A percentile compares a stretch with the other conserved stretches of the same genome.
Conservation (phyloP, 2,113 vertebrate species). For the Neoarius graeffei region DNA sequence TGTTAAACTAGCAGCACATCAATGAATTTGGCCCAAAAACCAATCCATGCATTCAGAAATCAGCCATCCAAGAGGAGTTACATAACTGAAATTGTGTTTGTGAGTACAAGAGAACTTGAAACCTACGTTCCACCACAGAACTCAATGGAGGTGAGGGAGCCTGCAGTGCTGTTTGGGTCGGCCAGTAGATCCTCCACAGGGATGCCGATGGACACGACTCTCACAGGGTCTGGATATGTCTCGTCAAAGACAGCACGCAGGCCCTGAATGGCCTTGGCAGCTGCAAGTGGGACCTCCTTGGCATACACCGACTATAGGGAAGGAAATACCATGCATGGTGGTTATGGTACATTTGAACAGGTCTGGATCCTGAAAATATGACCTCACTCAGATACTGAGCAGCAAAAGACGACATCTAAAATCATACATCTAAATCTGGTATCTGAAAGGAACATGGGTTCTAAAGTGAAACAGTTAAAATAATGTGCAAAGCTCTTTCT, state of each 20-base stretch:
- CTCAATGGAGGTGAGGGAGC: conserved; percentile 88
- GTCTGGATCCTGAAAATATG: no score
- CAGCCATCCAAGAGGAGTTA: background rate
- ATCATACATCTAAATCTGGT: background rate
- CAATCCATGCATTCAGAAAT: background rate
- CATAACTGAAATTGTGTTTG: background rate
- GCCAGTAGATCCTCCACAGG: conserved; percentile 85
- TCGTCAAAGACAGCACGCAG: conserved; percentile 95
- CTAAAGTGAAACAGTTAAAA: background rate
- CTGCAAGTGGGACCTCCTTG: conserved; percentile 83
- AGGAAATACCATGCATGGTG: background rate
- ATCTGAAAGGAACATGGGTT: background rate
- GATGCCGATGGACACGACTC: conserved; percentile 91
- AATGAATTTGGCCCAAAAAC: background rate
- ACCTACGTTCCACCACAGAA: conserved; percentile 99
- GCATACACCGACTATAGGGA: conserved; percentile 81
- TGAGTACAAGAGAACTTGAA: background rate
- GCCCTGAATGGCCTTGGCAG: conserved; percentile 94
- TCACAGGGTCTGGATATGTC: conserved; percentile 95
- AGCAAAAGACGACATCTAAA: background rate
- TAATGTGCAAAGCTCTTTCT: background rate
- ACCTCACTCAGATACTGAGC: background rate
- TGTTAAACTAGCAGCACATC: background rate
- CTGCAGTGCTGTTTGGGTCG: conserved; percentile 84
- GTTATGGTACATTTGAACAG: background rate